Evolutionary conservation across 64 coral and sea anemone genomes (phyloP).

Genomic region (Catalaphyllia jardinei): DNA sequence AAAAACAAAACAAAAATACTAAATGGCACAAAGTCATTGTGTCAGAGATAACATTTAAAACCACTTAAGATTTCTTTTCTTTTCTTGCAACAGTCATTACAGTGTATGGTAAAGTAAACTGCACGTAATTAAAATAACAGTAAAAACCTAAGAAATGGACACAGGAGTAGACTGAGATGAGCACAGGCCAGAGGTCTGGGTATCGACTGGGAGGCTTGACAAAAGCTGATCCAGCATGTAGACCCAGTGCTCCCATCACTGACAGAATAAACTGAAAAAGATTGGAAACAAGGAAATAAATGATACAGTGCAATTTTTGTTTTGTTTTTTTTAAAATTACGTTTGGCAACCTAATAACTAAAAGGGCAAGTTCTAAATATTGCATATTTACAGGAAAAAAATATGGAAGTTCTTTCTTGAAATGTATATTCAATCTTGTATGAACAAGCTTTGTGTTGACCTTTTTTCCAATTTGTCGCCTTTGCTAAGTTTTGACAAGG

Average conservation of each 20-base stretch:
- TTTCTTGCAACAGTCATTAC: constrained; percentile 15
- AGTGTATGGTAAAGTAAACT: constrained; percentile 74
- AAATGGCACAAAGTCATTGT: no score
- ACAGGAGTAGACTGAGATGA: constrained; percentile 94
- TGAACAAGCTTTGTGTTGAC: no score
- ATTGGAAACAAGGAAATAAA: neutral
- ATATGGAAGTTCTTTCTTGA: no score
- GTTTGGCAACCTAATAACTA: no score
- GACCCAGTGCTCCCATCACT: constrained; percentile 40
- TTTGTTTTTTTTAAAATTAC: no score
- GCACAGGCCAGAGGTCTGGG: constrained; percentile 93
- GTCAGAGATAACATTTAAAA: no score
- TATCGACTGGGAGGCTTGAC: constrained; percentile 60
- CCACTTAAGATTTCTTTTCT: constrained; percentile 49
- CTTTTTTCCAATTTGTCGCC: no score
- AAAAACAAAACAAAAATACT: no score
- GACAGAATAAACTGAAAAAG: constrained; percentile 83
- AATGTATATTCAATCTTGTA: no score
- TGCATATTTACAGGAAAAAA: no score
- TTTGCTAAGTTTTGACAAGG: no score
- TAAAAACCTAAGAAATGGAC: constrained; percentile 84
- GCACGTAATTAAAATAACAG: constrained; percentile 84
- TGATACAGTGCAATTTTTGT: neutral
- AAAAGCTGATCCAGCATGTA: constrained; percentile 58
- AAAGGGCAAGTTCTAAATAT: no score